These are phyloP conservation scores for Montifringilla adamsi DNA, from an alignment of 2,113 vertebrate species.

Conservation along the genomic window DNA sequence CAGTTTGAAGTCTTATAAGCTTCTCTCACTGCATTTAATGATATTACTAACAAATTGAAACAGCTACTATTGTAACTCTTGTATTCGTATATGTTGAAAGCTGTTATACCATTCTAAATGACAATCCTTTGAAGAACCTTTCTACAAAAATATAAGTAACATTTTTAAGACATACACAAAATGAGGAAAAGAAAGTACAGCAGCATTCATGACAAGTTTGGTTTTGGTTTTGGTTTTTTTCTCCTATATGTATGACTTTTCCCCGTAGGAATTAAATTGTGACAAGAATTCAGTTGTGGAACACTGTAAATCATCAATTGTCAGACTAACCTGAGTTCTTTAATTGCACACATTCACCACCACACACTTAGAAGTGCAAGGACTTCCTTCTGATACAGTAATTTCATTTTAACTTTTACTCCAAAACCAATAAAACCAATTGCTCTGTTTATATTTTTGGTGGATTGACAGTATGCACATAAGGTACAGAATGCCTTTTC, in stretches of 20 bases:
- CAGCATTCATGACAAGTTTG: neutral
- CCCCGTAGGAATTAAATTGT: neutral
- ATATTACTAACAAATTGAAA: neutral
- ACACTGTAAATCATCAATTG: neutral
- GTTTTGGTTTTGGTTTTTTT: too few relatives aligned
- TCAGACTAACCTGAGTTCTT: neutral
- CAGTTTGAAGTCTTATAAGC: neutral
- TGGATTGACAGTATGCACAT: neutral
- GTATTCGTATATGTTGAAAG: neutral
- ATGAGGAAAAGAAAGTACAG: neutral
- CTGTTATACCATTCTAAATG: neutral
- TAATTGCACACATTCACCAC: accelerated
- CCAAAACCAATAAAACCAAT: neutral
- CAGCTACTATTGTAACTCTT: neutral
- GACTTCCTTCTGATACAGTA: neutral
- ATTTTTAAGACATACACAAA: neutral
- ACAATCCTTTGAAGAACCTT: neutral
- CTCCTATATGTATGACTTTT: neutral
- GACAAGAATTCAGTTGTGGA: neutral
- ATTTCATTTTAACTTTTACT: neutral
- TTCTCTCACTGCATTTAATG: neutral
- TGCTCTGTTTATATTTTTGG: neutral
- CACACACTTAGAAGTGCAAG: neutral
- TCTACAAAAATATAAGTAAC: neutral
- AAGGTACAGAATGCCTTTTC: neutral